Conservation (phyloP, 2,113 vertebrate species). For the Semicossyphus pulcher region DNA sequence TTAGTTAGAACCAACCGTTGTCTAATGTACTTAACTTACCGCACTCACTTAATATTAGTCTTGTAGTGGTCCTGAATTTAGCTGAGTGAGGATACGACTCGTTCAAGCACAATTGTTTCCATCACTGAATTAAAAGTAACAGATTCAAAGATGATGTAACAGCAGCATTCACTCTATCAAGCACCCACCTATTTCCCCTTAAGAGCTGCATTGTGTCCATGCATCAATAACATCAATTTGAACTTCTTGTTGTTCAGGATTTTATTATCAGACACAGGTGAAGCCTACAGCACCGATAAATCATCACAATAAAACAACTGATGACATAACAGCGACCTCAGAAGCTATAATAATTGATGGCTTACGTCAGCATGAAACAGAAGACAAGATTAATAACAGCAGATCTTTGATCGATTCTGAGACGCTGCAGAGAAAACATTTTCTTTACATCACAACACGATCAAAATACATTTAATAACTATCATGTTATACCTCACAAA, state of each 20-base stretch:
- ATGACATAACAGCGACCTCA: background rate
- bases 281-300: background rate
- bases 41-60: no score
- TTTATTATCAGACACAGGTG: conserved; percentile 21
- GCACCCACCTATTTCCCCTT: no score
- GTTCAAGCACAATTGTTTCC: no score
- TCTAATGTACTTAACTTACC: no score
- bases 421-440: background rate
- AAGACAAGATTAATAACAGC: background rate
- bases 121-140: no score
- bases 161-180: no score
- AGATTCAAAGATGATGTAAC: no score
- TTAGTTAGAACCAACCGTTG: no score
- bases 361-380: background rate
- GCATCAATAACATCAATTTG: background rate
- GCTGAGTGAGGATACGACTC: no score
- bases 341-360: background rate
- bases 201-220: background rate
- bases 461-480: no score
- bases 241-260: background rate
- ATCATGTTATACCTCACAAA: background rate
- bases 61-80: no score
- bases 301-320: conserved; percentile 8
- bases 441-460: no score
- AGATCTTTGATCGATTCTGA: background rate